These are phyloP conservation scores for Heliconius melpomene DNA, from an alignment of 1,140 invertebrate species.

Conservation along the genomic window DNA sequence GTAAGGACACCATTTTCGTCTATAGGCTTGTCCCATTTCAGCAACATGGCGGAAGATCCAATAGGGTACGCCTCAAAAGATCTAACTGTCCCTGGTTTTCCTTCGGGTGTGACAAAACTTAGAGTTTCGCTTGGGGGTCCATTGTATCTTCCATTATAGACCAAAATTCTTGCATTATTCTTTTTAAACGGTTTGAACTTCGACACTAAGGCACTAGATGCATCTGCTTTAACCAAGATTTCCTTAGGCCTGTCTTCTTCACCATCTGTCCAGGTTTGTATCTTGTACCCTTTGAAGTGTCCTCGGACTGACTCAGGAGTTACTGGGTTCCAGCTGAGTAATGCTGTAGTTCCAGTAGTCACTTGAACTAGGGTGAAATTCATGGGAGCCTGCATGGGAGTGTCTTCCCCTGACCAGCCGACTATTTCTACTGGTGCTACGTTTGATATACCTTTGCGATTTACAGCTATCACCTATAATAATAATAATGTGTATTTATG, in stretches of 20 bases:
- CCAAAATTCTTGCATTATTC: slow-evolving; percentile 94
- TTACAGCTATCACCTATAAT: slow-evolving; percentile 90
- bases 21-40: slow-evolving; percentile 95
- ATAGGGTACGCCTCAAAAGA: slow-evolving; percentile 90
- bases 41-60: slow-evolving; percentile 92
- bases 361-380: slow-evolving; percentile 92
- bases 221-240: slow-evolving; percentile 89
- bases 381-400: slow-evolving; percentile 89
- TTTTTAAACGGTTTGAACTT: slow-evolving; percentile 94
- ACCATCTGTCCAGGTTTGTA: slow-evolving; percentile 96
- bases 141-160: slow-evolving; percentile 94
- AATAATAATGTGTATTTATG: slow-evolving; percentile 2
- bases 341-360: slow-evolving; percentile 87
- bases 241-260: slow-evolving; percentile 88
- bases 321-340: slow-evolving; percentile 93
- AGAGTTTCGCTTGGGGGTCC: slow-evolving; percentile 94
- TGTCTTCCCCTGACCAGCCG: slow-evolving; percentile 97
- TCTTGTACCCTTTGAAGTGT: slow-evolving; percentile 97
- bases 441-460: slow-evolving; percentile 93
- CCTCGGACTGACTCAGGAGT: slow-evolving; percentile 88
- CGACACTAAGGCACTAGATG: slow-evolving; percentile 87
- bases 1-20: slow-evolving; percentile 96
- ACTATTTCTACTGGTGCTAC: slow-evolving; percentile 90
- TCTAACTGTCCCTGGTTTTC: slow-evolving; percentile 94
- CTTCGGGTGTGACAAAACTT: slow-evolving; percentile 94